A percentile compares a stretch with the other conserved stretches of the same genome.
phyloP scores from a whole-genome alignment of 2,113 vertebrate species.

The Vireo altiloquus region DNA sequence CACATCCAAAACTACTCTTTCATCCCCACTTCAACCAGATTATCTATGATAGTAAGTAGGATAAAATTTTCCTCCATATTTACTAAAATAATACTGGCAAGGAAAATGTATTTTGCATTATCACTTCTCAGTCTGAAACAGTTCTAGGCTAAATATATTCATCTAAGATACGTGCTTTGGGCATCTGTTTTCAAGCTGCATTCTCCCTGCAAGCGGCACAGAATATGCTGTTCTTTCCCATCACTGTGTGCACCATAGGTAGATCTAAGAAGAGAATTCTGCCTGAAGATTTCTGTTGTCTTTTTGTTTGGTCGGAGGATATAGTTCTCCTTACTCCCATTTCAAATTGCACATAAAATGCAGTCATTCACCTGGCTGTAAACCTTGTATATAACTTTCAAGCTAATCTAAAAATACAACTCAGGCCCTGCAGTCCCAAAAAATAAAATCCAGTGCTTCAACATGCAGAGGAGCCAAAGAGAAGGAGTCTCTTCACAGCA shows the following conservation, averaged over 20 bases:
- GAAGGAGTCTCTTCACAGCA: neutral
- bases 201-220: neutral
- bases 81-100: neutral
- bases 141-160: constrained; percentile 41
- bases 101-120: neutral
- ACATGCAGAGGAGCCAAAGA: neutral
- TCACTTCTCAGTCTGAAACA: neutral
- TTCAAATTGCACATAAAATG: neutral
- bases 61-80: neutral
- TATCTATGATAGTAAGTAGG: neutral
- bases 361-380: neutral
- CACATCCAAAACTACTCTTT: neutral
- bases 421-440: neutral
- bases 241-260: neutral
- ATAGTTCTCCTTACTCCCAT: neutral
- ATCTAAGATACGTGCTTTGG: neutral
- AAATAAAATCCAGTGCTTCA: neutral
- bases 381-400: neutral
- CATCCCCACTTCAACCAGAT: neutral
- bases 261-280: constrained; percentile 11
- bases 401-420: neutral
- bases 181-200: constrained; percentile 32
- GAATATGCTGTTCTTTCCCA: constrained; percentile 1
- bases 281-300: constrained; percentile 34
- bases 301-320: neutral